A percentile compares a stretch with the other conserved stretches of the same genome.
Evolutionary conservation across 2,888 invertebrate genomes (phyloP).

Genomic region (Coenonympha arcania): DNA sequence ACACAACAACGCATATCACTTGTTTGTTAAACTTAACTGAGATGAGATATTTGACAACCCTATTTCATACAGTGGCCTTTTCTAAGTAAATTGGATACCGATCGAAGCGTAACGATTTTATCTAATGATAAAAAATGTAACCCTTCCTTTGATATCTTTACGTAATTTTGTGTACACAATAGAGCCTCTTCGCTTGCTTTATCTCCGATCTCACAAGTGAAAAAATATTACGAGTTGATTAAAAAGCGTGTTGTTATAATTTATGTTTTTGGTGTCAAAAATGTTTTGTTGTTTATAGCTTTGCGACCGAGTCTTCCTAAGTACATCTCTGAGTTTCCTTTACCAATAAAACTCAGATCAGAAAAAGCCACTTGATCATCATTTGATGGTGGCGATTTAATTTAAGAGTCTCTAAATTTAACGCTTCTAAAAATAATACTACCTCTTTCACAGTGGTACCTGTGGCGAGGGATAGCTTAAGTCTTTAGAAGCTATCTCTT

Average conservation of each 20-base stretch:
- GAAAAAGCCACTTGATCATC: too few relatives aligned
- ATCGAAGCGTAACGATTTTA: conserved; percentile 62
- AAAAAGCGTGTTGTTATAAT: conserved; percentile 13
- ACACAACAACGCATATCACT: too few relatives aligned
- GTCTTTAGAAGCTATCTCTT: too few relatives aligned
- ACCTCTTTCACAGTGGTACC: too few relatives aligned
- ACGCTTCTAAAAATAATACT: too few relatives aligned
- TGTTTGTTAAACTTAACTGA: neutral
- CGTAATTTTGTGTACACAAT: conserved; percentile 55
- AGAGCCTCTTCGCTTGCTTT: conserved; percentile 37
- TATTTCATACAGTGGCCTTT: conserved; percentile 40
- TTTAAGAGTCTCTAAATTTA: too few relatives aligned
- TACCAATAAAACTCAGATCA: neutral
- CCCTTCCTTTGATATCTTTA: conserved; percentile 56
- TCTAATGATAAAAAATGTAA: conserved; percentile 50
- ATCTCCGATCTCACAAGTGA: conserved; percentile 27
- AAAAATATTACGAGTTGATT: conserved; percentile 21
- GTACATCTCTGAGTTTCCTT: neutral
- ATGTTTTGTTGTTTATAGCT: neutral
- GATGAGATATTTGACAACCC: conserved; percentile 2
- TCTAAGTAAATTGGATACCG: conserved; percentile 64
- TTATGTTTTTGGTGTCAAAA: conserved; percentile 1
- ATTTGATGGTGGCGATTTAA: too few relatives aligned
- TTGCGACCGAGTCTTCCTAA: neutral
- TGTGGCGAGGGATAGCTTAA: too few relatives aligned